Base-by-base conservation (phyloP, 2,888 invertebrate species). In the Atethmia centrago region DNA sequence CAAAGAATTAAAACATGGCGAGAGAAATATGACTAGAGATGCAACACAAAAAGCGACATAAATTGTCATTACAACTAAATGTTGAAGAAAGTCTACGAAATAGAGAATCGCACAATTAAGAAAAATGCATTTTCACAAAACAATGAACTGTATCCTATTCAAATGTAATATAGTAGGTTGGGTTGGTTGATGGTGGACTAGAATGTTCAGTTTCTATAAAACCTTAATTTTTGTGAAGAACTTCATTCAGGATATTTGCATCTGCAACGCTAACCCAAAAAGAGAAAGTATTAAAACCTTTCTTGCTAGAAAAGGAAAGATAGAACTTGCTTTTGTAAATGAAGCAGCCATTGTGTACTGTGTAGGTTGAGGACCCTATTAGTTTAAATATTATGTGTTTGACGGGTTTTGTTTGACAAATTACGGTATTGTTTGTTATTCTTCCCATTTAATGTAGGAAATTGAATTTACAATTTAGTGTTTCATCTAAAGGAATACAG, bases 391-490 rank as follows among this genome's bases (percentile, higher is more conserved):
- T 28, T 42, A 72, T 16, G 10, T 3, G n/a, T 12, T 31, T 71
- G n/a, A 47, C 8, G n/a, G 45, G 59, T 64, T 53, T 53, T 71
- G 62, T 63, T 79, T 70, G 55, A 78, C 14, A 58, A 63, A 51
- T 63, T 42, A 45, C 25, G 12, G 62, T 45, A 3, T 28, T 45
- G 16, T 58, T 79, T 58, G 28, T 31, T 19, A 49, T 74, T 59
- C 31, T n/a, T 45, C 28, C 28, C 36, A 19, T n/a, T 19, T 19
- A 45, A 14, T 28, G 25, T 56, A 49, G 16, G 31, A 71, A 21
- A 31, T 45, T 45, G 10, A 42, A 28, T 28, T 45, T 63, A 63
- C 31, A 47, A 25, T 62, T 28, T 3, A 62, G 45, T 28, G 21
- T 28, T 67, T 25, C 21, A 49, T 49, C 21, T 40, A 21, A 58